Conservation (phyloP, 2,797 vertebrate genomes). For the Dromococcyx pavoninus region DNA sequence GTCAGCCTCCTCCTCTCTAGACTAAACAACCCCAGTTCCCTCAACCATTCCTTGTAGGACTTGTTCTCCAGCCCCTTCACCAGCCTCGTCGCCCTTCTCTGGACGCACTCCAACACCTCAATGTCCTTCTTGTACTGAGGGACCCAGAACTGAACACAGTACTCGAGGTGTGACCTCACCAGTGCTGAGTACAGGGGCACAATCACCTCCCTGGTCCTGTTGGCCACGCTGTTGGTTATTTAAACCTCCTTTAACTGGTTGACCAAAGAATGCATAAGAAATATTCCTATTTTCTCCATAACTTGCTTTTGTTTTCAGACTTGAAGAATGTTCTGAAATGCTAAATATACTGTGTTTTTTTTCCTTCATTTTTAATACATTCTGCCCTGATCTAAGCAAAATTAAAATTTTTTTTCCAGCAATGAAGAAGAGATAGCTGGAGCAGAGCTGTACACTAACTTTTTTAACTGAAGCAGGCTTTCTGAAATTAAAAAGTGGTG, state of each 20-base stretch:
- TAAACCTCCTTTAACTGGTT: neutral
- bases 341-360: neutral
- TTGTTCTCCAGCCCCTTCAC: too few relatives aligned
- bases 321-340: slow-evolving; percentile 8
- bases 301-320: neutral
- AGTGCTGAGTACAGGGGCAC: too few relatives aligned
- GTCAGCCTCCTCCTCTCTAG: too few relatives aligned
- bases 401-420: neutral
- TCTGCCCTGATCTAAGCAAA: neutral
- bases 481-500: neutral
- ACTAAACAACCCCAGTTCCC: too few relatives aligned
- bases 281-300: neutral
- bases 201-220: too few relatives aligned
- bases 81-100: too few relatives aligned
- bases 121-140: too few relatives aligned
- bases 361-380: neutral
- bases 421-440: neutral
- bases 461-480: neutral
- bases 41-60: too few relatives aligned
- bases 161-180: too few relatives aligned
- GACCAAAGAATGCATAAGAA: neutral
- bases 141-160: too few relatives aligned
- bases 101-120: too few relatives aligned
- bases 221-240: too few relatives aligned
- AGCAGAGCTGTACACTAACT: neutral